A percentile compares a stretch with the other conserved stretches of the same genome.
Conservation (phyloP, 2,797 vertebrate genomes). For the Orientallactaga sibirica region DNA sequence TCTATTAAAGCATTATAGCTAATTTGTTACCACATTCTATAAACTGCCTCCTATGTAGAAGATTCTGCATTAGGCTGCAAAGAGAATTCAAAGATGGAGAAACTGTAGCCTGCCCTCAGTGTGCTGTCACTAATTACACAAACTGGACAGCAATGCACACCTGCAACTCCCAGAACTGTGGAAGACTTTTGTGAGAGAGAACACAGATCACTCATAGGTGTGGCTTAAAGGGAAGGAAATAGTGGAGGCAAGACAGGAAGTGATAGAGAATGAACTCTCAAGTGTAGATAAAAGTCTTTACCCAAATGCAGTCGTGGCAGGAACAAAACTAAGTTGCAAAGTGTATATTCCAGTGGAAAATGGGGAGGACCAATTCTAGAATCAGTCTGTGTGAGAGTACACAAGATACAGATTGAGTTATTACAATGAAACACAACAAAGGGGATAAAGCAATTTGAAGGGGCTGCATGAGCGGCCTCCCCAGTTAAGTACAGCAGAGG, state of each 20-base stretch:
- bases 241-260: neutral
- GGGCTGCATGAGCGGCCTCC: too few species aligned
- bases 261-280: neutral
- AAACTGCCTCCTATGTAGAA: neutral
- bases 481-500: neutral
- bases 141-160: neutral
- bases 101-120: neutral
- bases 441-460: neutral
- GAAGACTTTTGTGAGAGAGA: neutral
- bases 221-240: neutral
- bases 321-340: neutral
- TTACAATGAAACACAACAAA: neutral
- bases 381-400: neutral
- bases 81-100: neutral
- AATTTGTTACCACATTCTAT: neutral
- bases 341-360: neutral
- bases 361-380: neutral
- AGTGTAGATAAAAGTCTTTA: neutral
- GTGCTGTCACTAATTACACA: neutral
- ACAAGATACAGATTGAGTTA: neutral
- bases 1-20: neutral
- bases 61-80: neutral
- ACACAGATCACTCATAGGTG: neutral
- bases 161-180: neutral
- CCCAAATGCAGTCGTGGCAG: neutral